Conservation (phyloP, 2,797 vertebrate genomes). For the Acrossocheilus fasciatus region DNA sequence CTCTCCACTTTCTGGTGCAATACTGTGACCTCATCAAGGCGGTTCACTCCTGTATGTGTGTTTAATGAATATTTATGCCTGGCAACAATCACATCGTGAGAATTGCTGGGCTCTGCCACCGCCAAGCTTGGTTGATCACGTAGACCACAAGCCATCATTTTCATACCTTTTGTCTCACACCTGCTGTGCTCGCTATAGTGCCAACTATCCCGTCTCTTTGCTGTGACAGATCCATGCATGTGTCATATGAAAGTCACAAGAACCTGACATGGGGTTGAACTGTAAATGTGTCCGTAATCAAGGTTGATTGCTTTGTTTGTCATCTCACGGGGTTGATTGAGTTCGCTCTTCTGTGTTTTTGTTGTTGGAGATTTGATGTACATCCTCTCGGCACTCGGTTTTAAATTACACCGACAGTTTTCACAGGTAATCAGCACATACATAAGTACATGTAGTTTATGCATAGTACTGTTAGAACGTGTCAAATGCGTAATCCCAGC, state of each 20-base stretch:
- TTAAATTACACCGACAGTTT: background rate
- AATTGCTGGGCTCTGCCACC: constrained; percentile 56
- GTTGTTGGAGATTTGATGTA: background rate
- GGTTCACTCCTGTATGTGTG: constrained; percentile 51
- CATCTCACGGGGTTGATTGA: background rate
- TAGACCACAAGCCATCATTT: constrained; percentile 27
- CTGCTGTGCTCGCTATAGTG: constrained; percentile 33
- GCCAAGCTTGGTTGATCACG: constrained; percentile 33
- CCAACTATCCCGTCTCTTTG: constrained; percentile 1
- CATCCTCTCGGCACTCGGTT: background rate
- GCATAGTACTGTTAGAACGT: background rate
- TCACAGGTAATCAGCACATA: constrained; percentile 25
- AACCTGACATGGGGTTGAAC: background rate
- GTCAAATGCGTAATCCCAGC: constrained; percentile 32
- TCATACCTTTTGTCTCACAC: constrained; percentile 39
- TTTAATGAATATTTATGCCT: constrained; percentile 74
- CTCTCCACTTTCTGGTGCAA: constrained; percentile 62
- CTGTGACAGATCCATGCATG: background rate
- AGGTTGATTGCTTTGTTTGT: constrained; percentile 16
- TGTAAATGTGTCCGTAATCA: constrained; percentile 28
- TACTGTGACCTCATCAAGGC: constrained; percentile 66
- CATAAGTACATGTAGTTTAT: background rate
- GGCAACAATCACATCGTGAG: constrained; percentile 65
- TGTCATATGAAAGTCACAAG: constrained; percentile 21
- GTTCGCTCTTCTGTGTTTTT: background rate